These are phyloP conservation scores for Alcedo atthis DNA, from an alignment of 2,797 vertebrate species.

Conservation along the genomic window DNA sequence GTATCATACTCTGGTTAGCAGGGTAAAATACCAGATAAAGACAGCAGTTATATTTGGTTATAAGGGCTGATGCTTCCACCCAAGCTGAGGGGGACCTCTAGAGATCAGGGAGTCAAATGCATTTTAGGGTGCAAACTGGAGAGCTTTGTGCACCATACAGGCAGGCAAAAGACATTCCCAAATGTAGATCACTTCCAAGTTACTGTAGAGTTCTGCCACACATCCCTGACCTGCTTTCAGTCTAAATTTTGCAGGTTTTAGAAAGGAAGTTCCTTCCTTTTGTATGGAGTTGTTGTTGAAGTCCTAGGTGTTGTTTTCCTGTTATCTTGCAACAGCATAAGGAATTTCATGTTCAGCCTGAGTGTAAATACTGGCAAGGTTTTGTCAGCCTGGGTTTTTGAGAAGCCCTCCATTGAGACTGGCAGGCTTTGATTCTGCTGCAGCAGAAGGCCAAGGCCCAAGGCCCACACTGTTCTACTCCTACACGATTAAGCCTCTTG, in stretches of 20 bases:
- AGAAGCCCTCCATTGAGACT: background rate
- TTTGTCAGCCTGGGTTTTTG: background rate
- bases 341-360: background rate
- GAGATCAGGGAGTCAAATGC: background rate
- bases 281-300: background rate
- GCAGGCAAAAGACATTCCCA: background rate
- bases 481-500: rapidly evolving
- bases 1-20: background rate
- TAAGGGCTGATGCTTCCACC: background rate
- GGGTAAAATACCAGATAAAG: background rate
- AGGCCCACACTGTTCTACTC: background rate
- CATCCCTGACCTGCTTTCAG: background rate
- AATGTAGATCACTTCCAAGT: background rate
- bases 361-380: background rate
- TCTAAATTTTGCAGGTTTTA: background rate
- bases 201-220: background rate
- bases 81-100: background rate
- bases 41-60: background rate
- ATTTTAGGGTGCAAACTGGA: background rate
- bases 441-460: background rate
- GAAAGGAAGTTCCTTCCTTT: background rate
- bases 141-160: background rate
- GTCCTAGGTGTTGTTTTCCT: background rate
- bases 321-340: background rate
- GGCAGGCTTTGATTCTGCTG: background rate